A percentile compares a stretch with the other conserved stretches of the same genome.
Evolutionary conservation across 2,113 vertebrate species (phyloP).

Genomic region (Scomber scombrus): DNA sequence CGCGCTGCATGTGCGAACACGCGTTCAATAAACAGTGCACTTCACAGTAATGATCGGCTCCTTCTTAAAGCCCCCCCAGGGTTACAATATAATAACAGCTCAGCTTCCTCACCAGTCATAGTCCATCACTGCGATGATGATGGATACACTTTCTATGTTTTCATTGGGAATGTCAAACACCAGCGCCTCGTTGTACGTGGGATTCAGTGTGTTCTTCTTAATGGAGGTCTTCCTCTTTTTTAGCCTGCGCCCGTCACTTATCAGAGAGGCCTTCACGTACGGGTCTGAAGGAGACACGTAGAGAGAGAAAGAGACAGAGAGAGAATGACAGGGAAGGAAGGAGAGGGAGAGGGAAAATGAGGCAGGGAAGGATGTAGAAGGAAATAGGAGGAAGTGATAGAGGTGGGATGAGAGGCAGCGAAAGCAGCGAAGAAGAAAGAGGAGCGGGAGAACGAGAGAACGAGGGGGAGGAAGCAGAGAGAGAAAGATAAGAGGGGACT

Average conservation of each 20-base stretch:
- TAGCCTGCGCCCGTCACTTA: constrained; percentile 92
- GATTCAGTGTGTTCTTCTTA: constrained; percentile 96
- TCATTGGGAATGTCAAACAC: constrained; percentile 95
- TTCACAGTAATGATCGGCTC: constrained; percentile 25
- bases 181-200: constrained; percentile 93
- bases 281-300: constrained; percentile 84
- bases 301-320: neutral
- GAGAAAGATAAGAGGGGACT: constrained; percentile 31
- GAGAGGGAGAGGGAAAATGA: neutral
- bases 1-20: constrained; percentile 24
- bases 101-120: constrained; percentile 90
- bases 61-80: constrained; percentile 26
- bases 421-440: neutral
- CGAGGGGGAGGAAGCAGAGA: constrained; percentile 10
- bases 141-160: constrained; percentile 91
- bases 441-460: neutral
- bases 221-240: constrained; percentile 97
- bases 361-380: too few relatives aligned
- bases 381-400: neutral
- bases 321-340: neutral
- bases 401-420: neutral
- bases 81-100: constrained; percentile 11
- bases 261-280: constrained; percentile 94
- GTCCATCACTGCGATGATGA: constrained; percentile 93
- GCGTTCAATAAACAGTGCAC: constrained; percentile 34